Evolutionary conservation across 2,113 vertebrate species (phyloP).

Genomic region (Polyodon spathula): DNA sequence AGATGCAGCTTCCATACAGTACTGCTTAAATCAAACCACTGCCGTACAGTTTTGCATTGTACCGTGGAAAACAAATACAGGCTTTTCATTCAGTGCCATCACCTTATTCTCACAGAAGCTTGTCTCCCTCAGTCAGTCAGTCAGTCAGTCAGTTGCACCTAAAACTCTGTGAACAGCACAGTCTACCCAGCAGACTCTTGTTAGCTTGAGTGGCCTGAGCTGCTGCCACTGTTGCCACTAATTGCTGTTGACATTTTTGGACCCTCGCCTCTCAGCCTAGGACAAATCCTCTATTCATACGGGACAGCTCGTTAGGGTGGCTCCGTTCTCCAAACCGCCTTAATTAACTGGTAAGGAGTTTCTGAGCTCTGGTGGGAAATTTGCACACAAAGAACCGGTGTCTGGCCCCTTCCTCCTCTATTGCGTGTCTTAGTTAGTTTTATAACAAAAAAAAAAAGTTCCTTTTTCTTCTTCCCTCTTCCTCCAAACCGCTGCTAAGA

Average conservation of each 20-base stretch:
- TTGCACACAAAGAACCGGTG: slow-evolving; percentile 90
- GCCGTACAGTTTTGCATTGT: too few relatives aligned
- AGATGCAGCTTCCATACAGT: too few relatives aligned
- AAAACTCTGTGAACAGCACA: not conserved
- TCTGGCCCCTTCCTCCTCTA: slow-evolving; percentile 42
- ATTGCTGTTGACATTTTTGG: slow-evolving; percentile 85
- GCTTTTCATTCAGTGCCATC: too few relatives aligned
- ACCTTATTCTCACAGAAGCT: not conserved
- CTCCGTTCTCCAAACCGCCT: slow-evolving; percentile 67
- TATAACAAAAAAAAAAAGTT: slow-evolving; percentile 42
- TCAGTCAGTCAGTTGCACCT: slow-evolving; percentile 3
- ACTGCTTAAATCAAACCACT: too few relatives aligned
- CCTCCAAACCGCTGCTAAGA: slow-evolving; percentile 32
- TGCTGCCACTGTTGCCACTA: slow-evolving; percentile 60
- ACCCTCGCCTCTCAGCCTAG: slow-evolving; percentile 66
- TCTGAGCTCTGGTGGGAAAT: slow-evolving; percentile 81
- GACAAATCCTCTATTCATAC: slow-evolving; percentile 95
- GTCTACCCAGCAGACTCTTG: slow-evolving; percentile 36
- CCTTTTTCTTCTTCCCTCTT: slow-evolving; percentile 22
- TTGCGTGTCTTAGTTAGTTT: slow-evolving; percentile 27
- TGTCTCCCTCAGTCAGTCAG: not conserved
- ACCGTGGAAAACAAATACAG: too few relatives aligned
- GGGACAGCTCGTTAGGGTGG: slow-evolving; percentile 80
- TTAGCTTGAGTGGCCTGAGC: slow-evolving; percentile 46
- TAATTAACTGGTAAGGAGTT: slow-evolving; percentile 88